These are phyloP conservation scores for Mus musculus DNA, from an alignment of 2,113 vertebrate genomes.

Conservation along the genomic window GRCm39 chr5:123587501-123588000, in stretches of 20 bases:
- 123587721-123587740: accelerated
- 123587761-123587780: too few species aligned
- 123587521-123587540: not conserved
- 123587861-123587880: not conserved
- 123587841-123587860: not conserved
- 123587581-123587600: accelerated
- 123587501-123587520: not conserved
- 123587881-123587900: not conserved
- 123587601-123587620: not conserved
- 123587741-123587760: accelerated
- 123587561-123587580: too few species aligned
- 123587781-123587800: not conserved
- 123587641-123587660: not conserved
- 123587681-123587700: accelerated
- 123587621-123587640: not conserved
- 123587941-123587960: slow-evolving; percentile 84
- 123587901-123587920: accelerated
- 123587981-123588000: slow-evolving; percentile 96
- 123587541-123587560: not conserved
- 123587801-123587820: not conserved
- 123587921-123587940: accelerated
- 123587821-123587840: not conserved
- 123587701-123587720: not conserved
- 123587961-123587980: slow-evolving; percentile 92
- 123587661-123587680: accelerated